Percentiles rank a stretch among this genome's conserved stretches.
phyloP scores from a whole-genome alignment of 2,113 vertebrate genomes.

The Lamprologus sp. region DNA sequence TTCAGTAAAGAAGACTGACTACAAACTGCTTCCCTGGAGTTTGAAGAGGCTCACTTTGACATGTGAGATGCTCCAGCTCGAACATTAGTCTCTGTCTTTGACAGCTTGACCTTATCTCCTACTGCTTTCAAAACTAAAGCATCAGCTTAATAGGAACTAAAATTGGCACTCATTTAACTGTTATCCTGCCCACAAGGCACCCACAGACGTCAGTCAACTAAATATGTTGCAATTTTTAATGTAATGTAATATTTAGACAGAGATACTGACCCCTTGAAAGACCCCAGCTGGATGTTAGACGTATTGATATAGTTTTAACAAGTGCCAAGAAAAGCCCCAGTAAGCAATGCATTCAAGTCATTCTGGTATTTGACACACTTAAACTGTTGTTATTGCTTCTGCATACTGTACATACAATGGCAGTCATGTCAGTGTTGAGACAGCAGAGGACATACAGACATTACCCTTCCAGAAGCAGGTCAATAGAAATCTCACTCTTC shows the following conservation, averaged over 20 bases:
- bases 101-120: conserved; percentile 5
- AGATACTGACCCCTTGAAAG: background rate
- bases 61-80: background rate
- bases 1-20: background rate
- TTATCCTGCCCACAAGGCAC: background rate
- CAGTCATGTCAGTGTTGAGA: background rate
- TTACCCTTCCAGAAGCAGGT: background rate
- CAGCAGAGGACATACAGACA: background rate
- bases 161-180: conserved; percentile 3
- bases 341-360: background rate
- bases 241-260: background rate
- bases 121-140: conserved; percentile 11
- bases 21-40: background rate
- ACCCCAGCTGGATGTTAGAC: background rate
- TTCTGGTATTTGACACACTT: background rate
- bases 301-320: background rate
- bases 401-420: background rate
- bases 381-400: background rate
- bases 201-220: background rate
- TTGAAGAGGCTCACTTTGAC: conserved; percentile 50
- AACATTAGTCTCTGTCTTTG: conserved; percentile 9
- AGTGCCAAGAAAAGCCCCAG: background rate
- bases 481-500: background rate
- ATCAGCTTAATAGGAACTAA: conserved; percentile 8
- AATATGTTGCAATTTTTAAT: background rate